Conservation (phyloP, 2,113 vertebrate genomes). For the Cavia aperea region DNA sequence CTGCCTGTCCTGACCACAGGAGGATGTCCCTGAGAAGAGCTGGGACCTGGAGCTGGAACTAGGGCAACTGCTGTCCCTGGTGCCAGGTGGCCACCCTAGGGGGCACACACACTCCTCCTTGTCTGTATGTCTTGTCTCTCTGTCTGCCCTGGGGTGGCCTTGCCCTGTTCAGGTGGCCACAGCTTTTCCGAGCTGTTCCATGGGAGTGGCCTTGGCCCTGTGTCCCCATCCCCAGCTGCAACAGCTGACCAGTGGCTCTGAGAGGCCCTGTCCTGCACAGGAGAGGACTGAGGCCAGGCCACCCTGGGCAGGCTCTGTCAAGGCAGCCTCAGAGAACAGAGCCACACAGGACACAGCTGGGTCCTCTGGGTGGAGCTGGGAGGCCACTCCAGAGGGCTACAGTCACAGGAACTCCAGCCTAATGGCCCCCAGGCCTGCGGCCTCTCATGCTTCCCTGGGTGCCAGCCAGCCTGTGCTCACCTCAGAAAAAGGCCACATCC, state of each 20-base stretch:
- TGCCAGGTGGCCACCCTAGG: background rate
- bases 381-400: background rate
- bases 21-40: background rate
- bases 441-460: background rate
- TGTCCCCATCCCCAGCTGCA: background rate
- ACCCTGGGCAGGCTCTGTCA: background rate
- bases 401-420: background rate
- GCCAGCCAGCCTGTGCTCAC: background rate
- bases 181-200: background rate
- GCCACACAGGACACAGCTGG: background rate
- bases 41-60: background rate
- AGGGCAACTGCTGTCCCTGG: background rate
- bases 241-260: background rate
- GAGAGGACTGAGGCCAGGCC: background rate
- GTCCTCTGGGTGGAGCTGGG: too few relatives aligned
- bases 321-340: background rate
- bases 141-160: background rate
- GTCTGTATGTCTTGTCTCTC: background rate
- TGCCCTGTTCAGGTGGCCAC: background rate
- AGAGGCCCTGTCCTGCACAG: background rate
- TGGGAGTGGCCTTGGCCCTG: rapidly evolving
- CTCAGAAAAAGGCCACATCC: background rate
- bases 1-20: background rate
- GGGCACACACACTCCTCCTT: rapidly evolving
- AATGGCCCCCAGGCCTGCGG: background rate